Percentiles rank a stretch among this genome's conserved stretches.
phyloP scores from a whole-genome alignment of 2,113 vertebrate species.

The Perccottus glenii region DNA sequence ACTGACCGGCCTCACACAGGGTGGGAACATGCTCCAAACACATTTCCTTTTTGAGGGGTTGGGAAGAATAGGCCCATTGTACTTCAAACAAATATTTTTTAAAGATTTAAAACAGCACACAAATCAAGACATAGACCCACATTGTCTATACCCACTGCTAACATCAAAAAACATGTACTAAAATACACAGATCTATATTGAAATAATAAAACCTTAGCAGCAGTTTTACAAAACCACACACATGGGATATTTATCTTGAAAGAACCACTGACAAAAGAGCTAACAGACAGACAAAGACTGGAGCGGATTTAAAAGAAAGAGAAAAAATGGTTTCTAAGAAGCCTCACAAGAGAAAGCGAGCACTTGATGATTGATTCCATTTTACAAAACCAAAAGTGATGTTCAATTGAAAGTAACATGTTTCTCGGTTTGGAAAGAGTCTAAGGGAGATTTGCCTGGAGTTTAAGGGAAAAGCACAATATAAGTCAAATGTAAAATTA shows the following conservation, averaged over 20 bases:
- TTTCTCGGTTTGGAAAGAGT: no score
- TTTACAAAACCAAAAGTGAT: not conserved
- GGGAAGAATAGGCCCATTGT: constrained; percentile 14
- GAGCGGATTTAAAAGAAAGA: constrained; percentile 2
- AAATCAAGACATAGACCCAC: constrained; percentile 19
- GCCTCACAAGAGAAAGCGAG: constrained; percentile 3
- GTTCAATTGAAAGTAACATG: no score
- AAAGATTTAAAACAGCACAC: constrained; percentile 21
- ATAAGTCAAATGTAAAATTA: no score
- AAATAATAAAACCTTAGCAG: constrained; percentile 65
- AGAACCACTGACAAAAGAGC: constrained; percentile 1
- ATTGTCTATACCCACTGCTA: constrained; percentile 6
- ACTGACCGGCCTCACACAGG: constrained; percentile 22
- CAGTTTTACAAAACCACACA: constrained; percentile 56
- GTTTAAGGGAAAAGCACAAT: constrained; percentile 51
- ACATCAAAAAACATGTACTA: constrained; percentile 56
- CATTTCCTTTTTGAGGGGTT: constrained; percentile 21
- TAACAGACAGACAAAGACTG: not conserved
- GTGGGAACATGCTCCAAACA: constrained; percentile 14
- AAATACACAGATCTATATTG: constrained; percentile 64
- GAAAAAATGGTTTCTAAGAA: constrained; percentile 19
- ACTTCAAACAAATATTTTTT: constrained; percentile 27
- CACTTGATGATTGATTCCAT: not conserved
- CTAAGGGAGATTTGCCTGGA: constrained; percentile 16
- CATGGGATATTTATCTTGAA: constrained; percentile 40